Conservation (phyloP, 2,888 invertebrate species). For the Heliconius erato region DNA sequence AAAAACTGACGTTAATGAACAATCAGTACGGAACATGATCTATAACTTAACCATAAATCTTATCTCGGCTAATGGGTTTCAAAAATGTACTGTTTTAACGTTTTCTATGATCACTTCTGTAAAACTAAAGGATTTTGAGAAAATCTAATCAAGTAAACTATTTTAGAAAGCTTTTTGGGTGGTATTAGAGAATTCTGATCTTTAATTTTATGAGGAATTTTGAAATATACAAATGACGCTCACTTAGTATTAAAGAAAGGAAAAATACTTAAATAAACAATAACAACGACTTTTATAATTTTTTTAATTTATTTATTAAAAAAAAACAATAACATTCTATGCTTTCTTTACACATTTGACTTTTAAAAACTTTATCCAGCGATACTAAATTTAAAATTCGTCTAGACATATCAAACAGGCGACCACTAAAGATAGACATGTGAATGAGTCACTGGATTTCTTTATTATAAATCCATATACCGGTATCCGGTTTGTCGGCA, state of each 20-base stretch:
- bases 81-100: conserved; percentile 29
- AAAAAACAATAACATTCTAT: no score
- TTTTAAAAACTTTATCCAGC: neutral
- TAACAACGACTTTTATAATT: no score
- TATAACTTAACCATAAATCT: conserved; percentile 17
- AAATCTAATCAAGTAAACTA: neutral
- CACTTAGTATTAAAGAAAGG: no score
- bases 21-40: conserved; percentile 22
- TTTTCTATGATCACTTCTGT: conserved; percentile 32
- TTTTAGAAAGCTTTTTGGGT: conserved; percentile 8
- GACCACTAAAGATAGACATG: neutral
- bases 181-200: neutral
- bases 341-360: no score
- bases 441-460: conserved; percentile 19
- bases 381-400: neutral
- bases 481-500: conserved; percentile 17
- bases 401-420: neutral
- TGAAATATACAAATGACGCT: neutral
- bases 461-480: conserved; percentile 24
- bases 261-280: no score
- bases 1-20: conserved; percentile 4
- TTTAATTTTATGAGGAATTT: neutral
- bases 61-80: conserved; percentile 28
- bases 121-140: conserved; percentile 23
- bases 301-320: no score